Percentiles rank a stretch among this genome's conserved stretches.
These are phyloP conservation scores for Monochamus saltuarius DNA, from an alignment of 1,140 invertebrate species.

Conservation along the genomic window DNA sequence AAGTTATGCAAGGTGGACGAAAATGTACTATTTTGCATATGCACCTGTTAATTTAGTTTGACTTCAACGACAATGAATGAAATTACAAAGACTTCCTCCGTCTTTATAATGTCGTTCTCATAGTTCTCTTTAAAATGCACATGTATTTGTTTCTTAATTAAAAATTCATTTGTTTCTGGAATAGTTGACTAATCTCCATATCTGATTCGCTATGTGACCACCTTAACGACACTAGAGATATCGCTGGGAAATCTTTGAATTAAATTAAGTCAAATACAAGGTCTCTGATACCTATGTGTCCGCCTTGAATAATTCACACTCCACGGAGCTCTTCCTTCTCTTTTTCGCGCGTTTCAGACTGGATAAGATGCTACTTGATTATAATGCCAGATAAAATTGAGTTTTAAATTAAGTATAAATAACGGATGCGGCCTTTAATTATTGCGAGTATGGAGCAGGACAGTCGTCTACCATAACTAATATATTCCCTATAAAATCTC, in stretches of 20 bases:
- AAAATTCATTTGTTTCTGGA: conserved; percentile 45
- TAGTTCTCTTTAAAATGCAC: conserved; percentile 40
- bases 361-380: conserved; percentile 25
- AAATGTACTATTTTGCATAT: too few species aligned
- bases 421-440: conserved; percentile 44
- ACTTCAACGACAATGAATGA: conserved; percentile 16
- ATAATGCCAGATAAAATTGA: conserved; percentile 33
- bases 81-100: conserved; percentile 12
- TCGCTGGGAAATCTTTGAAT: conserved; percentile 48
- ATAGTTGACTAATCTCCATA: conserved; percentile 47
- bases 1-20: too few species aligned
- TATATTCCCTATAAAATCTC: conserved; percentile 46
- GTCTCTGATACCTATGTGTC: conserved; percentile 38
- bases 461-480: conserved; percentile 46
- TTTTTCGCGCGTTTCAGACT: conserved; percentile 20
- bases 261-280: conserved; percentile 46
- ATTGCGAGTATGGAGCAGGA: conserved; percentile 40
- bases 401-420: conserved; percentile 44
- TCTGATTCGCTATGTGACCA: conserved; percentile 47
- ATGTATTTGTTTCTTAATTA: conserved; percentile 46
- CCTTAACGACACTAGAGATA: conserved; percentile 45
- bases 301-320: conserved; percentile 40
- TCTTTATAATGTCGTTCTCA: conserved; percentile 23
- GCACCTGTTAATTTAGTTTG: conserved; percentile 5
- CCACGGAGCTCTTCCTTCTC: conserved; percentile 30